Evolutionary conservation across 2,797 vertebrate species (phyloP).

Genomic region (Geotrypetes seraphini): DNA sequence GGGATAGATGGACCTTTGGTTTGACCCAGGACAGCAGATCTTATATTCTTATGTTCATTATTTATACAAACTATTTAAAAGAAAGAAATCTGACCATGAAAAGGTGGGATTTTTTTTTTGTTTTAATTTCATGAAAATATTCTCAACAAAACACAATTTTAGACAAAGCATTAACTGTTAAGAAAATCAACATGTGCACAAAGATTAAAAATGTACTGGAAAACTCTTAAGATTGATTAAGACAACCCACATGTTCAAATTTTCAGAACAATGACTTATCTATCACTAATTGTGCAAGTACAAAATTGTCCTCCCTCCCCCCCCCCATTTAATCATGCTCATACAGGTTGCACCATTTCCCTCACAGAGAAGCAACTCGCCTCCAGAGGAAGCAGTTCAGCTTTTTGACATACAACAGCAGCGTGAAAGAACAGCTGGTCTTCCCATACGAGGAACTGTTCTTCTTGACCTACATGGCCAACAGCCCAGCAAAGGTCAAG

Average conservation of each 20-base stretch:
- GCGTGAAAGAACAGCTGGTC: constrained; percentile 47
- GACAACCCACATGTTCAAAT: constrained; percentile 49
- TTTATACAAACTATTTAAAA: constrained; percentile 13
- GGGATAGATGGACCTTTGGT: constrained; percentile 43
- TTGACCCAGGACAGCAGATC: too few species aligned
- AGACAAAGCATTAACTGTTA: constrained; percentile 79
- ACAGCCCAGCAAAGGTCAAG: too few species aligned
- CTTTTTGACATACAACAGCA: constrained; percentile 56
- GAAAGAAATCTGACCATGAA: constrained; percentile 39
- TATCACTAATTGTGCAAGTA: constrained; percentile 52
- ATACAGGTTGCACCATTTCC: constrained; percentile 40
- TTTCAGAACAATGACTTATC: constrained; percentile 43
- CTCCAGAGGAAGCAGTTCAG: constrained; percentile 48
- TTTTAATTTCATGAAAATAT: constrained; percentile 88
- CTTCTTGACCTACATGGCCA: constrained; percentile 41
- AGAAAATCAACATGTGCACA: constrained; percentile 78
- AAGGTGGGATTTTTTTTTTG: constrained; percentile 50
- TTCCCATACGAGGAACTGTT: constrained; percentile 46
- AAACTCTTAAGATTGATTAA: constrained; percentile 64
- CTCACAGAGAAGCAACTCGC: constrained; percentile 40
- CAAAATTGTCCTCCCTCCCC: constrained; percentile 41
- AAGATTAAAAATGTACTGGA: constrained; percentile 60
- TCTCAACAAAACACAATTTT: constrained; percentile 68
- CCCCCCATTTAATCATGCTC: constrained; percentile 37
- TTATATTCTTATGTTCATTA: too few species aligned